These are phyloP conservation scores for Gopherus evgoodei DNA, from an alignment of 2,113 vertebrate species.

Conservation along the genomic window DNA sequence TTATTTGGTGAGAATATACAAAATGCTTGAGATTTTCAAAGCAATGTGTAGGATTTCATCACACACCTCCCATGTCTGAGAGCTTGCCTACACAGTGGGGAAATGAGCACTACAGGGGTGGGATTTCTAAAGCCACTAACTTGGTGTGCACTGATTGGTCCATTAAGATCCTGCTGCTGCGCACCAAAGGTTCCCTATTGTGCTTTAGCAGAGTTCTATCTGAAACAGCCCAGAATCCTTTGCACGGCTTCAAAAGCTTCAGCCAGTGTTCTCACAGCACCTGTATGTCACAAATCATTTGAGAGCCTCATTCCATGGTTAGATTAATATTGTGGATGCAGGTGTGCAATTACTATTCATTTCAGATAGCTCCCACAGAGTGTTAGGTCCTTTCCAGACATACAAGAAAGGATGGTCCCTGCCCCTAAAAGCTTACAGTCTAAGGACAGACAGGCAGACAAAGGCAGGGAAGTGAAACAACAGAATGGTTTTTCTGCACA, in stretches of 20 bases:
- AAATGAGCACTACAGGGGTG: neutral
- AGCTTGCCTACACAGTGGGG: neutral
- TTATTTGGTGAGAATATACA: neutral
- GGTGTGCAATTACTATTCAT: neutral
- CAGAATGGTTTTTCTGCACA: neutral
- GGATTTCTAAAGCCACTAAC: neutral
- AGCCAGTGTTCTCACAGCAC: neutral
- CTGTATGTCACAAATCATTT: neutral
- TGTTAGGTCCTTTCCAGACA: neutral
- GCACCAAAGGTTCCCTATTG: neutral
- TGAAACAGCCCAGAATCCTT: neutral
- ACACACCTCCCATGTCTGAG: neutral
- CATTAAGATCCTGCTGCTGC: neutral
- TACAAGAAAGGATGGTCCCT: neutral
- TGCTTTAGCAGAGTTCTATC: neutral
- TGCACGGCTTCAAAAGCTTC: neutral
- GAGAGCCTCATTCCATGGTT: neutral
- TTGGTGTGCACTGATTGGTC: neutral
- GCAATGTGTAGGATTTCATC: neutral
- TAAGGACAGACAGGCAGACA: neutral
- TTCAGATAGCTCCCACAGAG: neutral
- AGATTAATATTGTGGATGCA: neutral
- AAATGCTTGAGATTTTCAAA: neutral
- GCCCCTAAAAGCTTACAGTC: neutral
- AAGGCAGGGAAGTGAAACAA: neutral